Conservation (phyloP, 1,140 invertebrate species). For the Cataglyphis hispanica region DNA sequence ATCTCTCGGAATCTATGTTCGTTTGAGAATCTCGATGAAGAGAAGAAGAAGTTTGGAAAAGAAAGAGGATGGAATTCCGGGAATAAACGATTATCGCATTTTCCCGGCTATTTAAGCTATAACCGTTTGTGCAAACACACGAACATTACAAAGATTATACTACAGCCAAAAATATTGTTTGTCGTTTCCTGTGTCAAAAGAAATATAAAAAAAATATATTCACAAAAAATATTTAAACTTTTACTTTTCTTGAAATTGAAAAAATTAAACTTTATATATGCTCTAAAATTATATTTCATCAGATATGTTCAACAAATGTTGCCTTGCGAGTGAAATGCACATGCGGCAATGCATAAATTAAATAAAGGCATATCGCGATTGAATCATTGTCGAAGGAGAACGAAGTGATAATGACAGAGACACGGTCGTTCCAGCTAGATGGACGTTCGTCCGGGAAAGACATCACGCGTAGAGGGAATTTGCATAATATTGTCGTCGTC, state of each 20-base stretch:
- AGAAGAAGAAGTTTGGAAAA: neutral
- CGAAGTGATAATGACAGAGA: neutral
- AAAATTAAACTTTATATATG: neutral
- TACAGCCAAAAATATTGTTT: neutral
- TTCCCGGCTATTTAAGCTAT: neutral
- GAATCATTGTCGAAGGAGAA: neutral
- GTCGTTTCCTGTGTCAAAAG: neutral
- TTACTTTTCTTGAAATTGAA: neutral
- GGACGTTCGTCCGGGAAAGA: constrained; percentile 38
- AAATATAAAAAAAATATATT: neutral
- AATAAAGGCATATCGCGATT: neutral
- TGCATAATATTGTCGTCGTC: constrained; percentile 34
- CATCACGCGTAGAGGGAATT: constrained; percentile 46
- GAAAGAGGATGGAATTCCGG: constrained; percentile 3
- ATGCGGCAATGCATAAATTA: neutral
- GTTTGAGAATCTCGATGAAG: constrained; percentile 19
- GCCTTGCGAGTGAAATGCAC: neutral
- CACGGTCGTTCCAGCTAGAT: constrained; percentile 26
- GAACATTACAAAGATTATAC: neutral
- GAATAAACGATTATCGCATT: neutral
- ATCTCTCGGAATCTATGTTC: constrained; percentile 29
- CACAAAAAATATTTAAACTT: neutral
- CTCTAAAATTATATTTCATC: neutral
- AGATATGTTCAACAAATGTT: neutral
- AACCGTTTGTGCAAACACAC: neutral